Evolutionary conservation across 2,797 vertebrate genomes (phyloP).

Genomic region (Coregonus ussuriensis): DNA sequence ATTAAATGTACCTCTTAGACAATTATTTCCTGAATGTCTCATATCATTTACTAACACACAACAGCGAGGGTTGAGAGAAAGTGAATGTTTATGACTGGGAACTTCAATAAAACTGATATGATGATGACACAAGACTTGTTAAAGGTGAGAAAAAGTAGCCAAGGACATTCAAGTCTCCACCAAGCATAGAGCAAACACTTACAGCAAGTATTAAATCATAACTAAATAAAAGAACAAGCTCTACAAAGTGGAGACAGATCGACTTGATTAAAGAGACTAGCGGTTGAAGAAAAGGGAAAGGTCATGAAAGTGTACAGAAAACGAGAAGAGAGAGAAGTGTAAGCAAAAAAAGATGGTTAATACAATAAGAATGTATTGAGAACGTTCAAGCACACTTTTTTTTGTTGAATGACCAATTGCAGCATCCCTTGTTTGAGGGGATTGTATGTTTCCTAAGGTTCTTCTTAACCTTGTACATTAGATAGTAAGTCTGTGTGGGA

Average conservation of each 20-base stretch:
- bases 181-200: neutral
- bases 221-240: neutral
- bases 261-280: neutral
- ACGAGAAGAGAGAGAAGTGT: neutral
- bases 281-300: no score
- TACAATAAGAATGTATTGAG: slow-evolving; percentile 41
- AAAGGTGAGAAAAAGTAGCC: neutral
- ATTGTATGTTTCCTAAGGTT: slow-evolving; percentile 22
- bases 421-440: slow-evolving; percentile 25
- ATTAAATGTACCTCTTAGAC: neutral
- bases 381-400: slow-evolving; percentile 33
- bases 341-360: slow-evolving; percentile 8
- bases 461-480: slow-evolving; percentile 15
- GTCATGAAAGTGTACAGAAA: neutral
- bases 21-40: neutral
- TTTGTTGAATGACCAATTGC: slow-evolving; percentile 27
- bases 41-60: neutral
- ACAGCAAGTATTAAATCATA: neutral
- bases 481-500: slow-evolving; percentile 3
- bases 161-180: neutral
- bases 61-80: neutral
- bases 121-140: neutral
- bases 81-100: neutral
- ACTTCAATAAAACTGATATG: neutral
- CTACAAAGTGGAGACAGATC: neutral